phyloP scores from a whole-genome alignment of 1,140 invertebrate genomes.

The Helicoverpa zea region DNA sequence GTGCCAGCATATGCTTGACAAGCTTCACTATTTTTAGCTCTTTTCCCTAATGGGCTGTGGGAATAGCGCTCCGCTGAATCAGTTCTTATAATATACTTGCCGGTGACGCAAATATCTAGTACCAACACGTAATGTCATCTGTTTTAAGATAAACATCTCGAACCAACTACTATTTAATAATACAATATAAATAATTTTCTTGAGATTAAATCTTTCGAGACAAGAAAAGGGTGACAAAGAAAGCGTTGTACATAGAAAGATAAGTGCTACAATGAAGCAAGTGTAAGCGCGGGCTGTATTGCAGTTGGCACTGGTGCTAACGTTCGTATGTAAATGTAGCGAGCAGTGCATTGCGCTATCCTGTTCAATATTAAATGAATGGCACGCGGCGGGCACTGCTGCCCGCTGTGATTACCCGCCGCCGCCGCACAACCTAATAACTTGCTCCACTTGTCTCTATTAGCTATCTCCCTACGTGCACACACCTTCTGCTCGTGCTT shows the following conservation, averaged over 20 bases:
- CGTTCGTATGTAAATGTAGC: slow-evolving; percentile 50
- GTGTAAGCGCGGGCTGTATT: slow-evolving; percentile 22
- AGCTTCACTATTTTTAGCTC: slow-evolving; percentile 44
- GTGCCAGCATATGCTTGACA: slow-evolving; percentile 47
- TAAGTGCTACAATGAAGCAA: slow-evolving; percentile 35
- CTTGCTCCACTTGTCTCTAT: slow-evolving; percentile 59
- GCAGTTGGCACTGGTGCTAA: slow-evolving; percentile 42
- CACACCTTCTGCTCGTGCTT: neutral
- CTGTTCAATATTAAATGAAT: slow-evolving; percentile 68
- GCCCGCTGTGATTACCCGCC: slow-evolving; percentile 62
- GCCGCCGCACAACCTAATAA: slow-evolving; percentile 60
- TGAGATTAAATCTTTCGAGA: slow-evolving; percentile 27
- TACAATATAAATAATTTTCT: neutral
- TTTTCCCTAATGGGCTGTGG: slow-evolving; percentile 48
- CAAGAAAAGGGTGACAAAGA: slow-evolving; percentile 16
- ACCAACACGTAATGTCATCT: slow-evolving; percentile 3
- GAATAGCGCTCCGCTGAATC: slow-evolving; percentile 45
- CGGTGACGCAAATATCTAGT: slow-evolving; percentile 35
- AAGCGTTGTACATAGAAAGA: slow-evolving; percentile 1
- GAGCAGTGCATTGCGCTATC: slow-evolving; percentile 58
- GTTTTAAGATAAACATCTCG: neutral
- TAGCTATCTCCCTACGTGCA: slow-evolving; percentile 44
- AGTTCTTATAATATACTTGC: slow-evolving; percentile 42
- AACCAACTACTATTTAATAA: neutral
- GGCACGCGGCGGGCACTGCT: slow-evolving; percentile 60